These are phyloP conservation scores for Noctua pronuba DNA, from an alignment of 2,888 invertebrate species.

Conservation along the genomic window DNA sequence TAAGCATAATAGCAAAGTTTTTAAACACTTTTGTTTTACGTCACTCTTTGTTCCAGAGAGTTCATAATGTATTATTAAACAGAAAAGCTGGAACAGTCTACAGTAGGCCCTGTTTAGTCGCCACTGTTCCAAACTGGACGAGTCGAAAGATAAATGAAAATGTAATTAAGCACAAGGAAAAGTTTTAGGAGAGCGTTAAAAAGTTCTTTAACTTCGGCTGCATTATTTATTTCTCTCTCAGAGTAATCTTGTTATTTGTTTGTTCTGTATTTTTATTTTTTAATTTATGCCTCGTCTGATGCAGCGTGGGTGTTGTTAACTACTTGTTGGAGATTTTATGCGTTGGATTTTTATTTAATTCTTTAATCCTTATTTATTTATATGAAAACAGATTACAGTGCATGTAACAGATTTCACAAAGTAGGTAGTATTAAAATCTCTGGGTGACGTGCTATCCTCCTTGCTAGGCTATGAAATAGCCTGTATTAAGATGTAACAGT, in stretches of 20 bases:
- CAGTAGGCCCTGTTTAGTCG: conserved; percentile 67
- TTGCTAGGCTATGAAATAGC: too few species aligned
- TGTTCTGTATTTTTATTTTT: conserved; percentile 74
- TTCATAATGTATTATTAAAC: conserved; percentile 55
- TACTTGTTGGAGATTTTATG: conserved; percentile 15
- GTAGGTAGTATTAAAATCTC: too few species aligned
- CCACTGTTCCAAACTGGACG: conserved; percentile 68
- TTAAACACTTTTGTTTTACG: conserved; percentile 25
- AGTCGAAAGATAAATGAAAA: conserved; percentile 87
- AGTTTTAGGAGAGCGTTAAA: conserved; percentile 85
- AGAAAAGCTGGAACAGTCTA: conserved; percentile 60
- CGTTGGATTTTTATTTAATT: conserved; percentile 12
- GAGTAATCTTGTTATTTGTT: conserved; percentile 82
- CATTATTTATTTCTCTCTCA: conserved; percentile 84
- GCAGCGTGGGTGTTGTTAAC: conserved; percentile 50
- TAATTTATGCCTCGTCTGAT: conserved; percentile 68
- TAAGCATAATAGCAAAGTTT: conserved; percentile 9
- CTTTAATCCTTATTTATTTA: too few species aligned
- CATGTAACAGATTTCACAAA: too few species aligned
- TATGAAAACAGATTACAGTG: too few species aligned
- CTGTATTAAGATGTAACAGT: too few species aligned
- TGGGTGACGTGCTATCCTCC: too few species aligned
- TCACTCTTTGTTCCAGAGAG: conserved; percentile 22
- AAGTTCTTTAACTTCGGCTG: conserved; percentile 81
- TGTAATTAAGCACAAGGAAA: conserved; percentile 87